phyloP scores from a whole-genome alignment of 2,797 vertebrate genomes.

The Takifugu ocellatus region DNA sequence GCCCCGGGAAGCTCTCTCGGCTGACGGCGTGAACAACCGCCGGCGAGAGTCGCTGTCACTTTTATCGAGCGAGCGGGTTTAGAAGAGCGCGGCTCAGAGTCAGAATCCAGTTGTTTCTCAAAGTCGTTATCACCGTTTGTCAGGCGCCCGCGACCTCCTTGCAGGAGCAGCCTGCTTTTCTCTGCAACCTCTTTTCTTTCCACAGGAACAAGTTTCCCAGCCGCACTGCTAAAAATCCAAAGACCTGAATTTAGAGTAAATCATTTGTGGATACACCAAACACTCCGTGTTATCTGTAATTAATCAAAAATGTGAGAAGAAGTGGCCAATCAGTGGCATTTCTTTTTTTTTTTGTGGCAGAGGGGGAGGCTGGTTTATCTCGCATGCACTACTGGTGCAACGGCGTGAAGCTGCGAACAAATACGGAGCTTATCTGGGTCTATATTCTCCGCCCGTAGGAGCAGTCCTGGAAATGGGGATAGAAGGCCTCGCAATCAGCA shows the following conservation, averaged over 20 bases:
- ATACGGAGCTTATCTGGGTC: constrained; percentile 54
- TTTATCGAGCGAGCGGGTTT: constrained; percentile 60
- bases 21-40: constrained; percentile 65
- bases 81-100: constrained; percentile 62
- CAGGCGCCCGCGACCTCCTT: constrained; percentile 50
- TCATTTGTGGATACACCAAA: constrained; percentile 24
- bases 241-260: constrained; percentile 8
- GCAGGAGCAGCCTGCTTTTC: constrained; percentile 37
- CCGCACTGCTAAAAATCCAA: constrained; percentile 19
- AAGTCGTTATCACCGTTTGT: constrained; percentile 63
- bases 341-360: constrained; percentile 1
- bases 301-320: constrained; percentile 49
- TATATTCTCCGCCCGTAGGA: constrained; percentile 40
- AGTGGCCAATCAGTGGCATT: constrained; percentile 48
- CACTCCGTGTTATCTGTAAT: constrained; percentile 39
- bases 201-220: constrained; percentile 27
- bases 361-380: constrained; percentile 36
- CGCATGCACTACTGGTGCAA: constrained; percentile 22
- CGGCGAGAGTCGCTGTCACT: constrained; percentile 33
- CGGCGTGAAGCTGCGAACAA: constrained; percentile 37
- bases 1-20: constrained; percentile 44
- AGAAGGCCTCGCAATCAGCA: constrained; percentile 33
- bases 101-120: constrained; percentile 62
- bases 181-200: constrained; percentile 24
- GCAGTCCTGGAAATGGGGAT: constrained; percentile 32